A percentile compares a stretch with the other conserved stretches of the same genome.
Evolutionary conservation across 2,888 invertebrate species (phyloP).

Genomic region (Drosophila kuntzei): DNA sequence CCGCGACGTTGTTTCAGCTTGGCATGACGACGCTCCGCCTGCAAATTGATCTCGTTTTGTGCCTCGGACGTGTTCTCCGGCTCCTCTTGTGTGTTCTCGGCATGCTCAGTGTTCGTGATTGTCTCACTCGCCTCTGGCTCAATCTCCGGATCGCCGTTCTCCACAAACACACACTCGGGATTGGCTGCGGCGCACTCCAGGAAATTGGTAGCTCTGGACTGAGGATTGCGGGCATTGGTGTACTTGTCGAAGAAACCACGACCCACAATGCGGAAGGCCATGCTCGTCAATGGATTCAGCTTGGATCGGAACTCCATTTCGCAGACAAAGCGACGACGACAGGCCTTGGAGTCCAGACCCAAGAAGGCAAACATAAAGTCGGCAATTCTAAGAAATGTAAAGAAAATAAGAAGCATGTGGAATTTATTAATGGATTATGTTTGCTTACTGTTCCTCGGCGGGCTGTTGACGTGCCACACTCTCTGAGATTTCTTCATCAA

Average conservation of each 20-base stretch:
- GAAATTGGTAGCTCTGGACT: constrained; percentile 78
- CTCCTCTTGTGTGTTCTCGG: constrained; percentile 10
- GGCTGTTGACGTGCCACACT: constrained; percentile 68
- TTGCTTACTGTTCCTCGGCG: constrained; percentile 79
- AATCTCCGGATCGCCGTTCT: constrained; percentile 48
- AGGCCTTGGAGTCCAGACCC: constrained; percentile 84
- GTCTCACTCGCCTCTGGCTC: constrained; percentile 14
- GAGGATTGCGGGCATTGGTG: constrained; percentile 73
- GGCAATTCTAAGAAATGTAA: constrained; percentile 74
- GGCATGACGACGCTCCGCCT: constrained; percentile 59
- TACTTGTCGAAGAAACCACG: constrained; percentile 83
- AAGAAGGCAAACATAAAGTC: constrained; percentile 84
- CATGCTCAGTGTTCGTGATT: background rate
- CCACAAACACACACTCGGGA: constrained; percentile 83
- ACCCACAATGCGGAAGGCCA: constrained; percentile 84
- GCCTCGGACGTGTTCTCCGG: constrained; percentile 34
- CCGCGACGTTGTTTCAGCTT: constrained; percentile 52
- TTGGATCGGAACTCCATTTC: constrained; percentile 86
- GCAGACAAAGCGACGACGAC: constrained; percentile 86
- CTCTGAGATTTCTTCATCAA: constrained; percentile 67
- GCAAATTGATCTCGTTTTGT: constrained; percentile 65
- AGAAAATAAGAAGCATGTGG: background rate
- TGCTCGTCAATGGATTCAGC: constrained; percentile 82
- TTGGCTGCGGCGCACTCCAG: constrained; percentile 83
- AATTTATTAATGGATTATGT: no score